Percentiles rank a stretch among this genome's conserved stretches.
These are phyloP conservation scores for Montipora capitata DNA, from an alignment of 92 coral and sea anemone genomes.

Conservation along the genomic window DNA sequence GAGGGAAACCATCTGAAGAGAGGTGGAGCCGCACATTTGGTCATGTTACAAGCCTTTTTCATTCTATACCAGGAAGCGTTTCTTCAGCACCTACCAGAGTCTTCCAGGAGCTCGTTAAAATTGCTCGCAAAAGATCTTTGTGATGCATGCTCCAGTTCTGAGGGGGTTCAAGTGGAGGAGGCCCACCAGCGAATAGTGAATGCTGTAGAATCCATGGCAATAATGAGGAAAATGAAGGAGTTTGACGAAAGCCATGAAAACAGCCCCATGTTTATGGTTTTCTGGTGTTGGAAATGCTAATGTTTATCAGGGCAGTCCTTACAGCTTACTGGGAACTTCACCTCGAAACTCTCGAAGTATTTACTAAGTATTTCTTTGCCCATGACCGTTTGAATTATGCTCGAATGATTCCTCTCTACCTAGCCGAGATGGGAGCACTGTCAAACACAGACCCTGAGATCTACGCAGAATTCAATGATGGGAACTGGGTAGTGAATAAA, in stretches of 20 bases:
- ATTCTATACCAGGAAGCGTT: constrained; percentile 50
- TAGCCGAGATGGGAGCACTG: constrained; percentile 67
- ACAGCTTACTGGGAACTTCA: too few relatives aligned
- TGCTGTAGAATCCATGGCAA: constrained; percentile 9
- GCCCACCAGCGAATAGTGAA: background rate
- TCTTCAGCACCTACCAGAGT: constrained; percentile 6
- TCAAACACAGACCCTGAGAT: constrained; percentile 65
- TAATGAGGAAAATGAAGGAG: constrained; percentile 9
- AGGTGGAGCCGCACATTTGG: too few relatives aligned
- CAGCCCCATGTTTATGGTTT: constrained; percentile 27
- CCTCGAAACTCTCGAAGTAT: constrained; percentile 27
- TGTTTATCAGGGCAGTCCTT: constrained; percentile 15
- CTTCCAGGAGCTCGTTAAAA: background rate
- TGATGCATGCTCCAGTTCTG: constrained; percentile 27
- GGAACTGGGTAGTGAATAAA: constrained; percentile 82
- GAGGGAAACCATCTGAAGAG: too few relatives aligned
- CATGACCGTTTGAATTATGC: constrained; percentile 53
- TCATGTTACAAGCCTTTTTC: too few relatives aligned
- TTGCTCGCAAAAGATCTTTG: constrained; percentile 4
- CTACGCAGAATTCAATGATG: constrained; percentile 59
- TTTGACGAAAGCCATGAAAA: constrained; percentile 18
- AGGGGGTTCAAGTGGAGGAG: constrained; percentile 1
- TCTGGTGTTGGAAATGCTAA: constrained; percentile 37
- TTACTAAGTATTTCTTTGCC: constrained; percentile 67
- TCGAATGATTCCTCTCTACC: constrained; percentile 72